Base-by-base conservation (phyloP, 2,888 invertebrate species). In the Torymus tubicola region DNA sequence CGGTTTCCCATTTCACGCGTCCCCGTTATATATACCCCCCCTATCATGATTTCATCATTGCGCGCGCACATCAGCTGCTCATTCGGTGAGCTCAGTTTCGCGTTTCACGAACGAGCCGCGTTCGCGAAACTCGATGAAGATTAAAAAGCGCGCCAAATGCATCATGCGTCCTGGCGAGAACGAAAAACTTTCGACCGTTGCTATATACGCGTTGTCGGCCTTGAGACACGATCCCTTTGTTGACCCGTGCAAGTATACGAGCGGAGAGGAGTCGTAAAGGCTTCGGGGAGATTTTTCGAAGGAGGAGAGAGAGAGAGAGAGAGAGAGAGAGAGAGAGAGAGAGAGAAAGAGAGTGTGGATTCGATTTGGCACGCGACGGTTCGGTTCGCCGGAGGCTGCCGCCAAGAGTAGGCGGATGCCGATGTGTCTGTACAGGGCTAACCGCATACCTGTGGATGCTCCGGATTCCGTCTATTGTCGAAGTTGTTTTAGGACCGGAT, bases 211-310 rank as follows among this genome's bases (percentile, higher is more conserved):
- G 1, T 12, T 3, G n/a, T 1, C 55, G 58, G 57, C 74, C 74
- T 74, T 74, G 74, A 74, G 65, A 74, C 65, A 12, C 53, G 3
- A 60, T 4, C 74, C 65, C 58, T 67, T 58, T 55, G 64, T 65
- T 67, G 53, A 61, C 63, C 21, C 53, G 42, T 8, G 42, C 8
- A 8, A 8, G 8, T 42, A 42, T 31, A 31, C 31, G 31, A 31
- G 31, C 31, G 31, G 3, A 5, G 42, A 42, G 42, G 42, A 42
- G 42, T 42, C 10, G 42, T 42, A 42, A 42, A 42, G 42, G 42
- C 42, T 42, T 5, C 18, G 57, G 8, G 52, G 16, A 12, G 52
- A 58, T 65, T 55, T 57, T 55, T 68, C 21, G 21, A 21, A 21
- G 21, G 21, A 21, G 21, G 21, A 12, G 5, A 13, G 13, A 52